Percentiles rank a stretch among this genome's conserved stretches.
Conservation (phyloP, 2,888 invertebrate species). For the Drosophila crucigera region DNA sequence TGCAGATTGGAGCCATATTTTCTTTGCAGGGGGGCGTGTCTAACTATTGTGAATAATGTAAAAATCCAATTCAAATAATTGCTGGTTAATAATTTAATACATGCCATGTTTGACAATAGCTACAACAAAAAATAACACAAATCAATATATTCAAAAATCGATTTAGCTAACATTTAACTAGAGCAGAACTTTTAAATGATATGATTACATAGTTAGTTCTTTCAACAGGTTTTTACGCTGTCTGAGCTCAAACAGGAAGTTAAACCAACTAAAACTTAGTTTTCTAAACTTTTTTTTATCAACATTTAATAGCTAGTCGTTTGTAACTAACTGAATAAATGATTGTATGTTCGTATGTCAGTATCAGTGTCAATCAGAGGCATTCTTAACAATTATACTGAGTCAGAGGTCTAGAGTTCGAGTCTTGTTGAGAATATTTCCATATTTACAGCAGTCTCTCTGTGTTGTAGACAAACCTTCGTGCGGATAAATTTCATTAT, state of each 20-base stretch:
- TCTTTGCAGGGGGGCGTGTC: neutral
- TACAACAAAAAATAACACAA: too few relatives aligned
- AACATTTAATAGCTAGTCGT: neutral
- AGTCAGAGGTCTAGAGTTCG: neutral
- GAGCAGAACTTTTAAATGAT: neutral
- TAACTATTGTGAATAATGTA: neutral
- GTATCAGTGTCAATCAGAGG: neutral
- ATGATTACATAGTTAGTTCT: neutral
- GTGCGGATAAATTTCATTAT: neutral
- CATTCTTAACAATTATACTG: neutral
- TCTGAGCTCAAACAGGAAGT: neutral
- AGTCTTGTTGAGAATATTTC: neutral
- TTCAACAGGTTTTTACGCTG: neutral
- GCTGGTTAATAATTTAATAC: neutral
- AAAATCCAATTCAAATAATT: neutral
- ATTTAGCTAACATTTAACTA: constrained; percentile 1
- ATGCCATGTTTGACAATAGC: neutral
- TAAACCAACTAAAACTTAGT: neutral
- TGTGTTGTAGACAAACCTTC: neutral
- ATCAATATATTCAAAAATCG: neutral
- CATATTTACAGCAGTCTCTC: neutral
- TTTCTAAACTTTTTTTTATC: neutral
- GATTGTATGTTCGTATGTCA: neutral
- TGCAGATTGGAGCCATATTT: constrained; percentile 14
- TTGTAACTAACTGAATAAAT: neutral